Percentiles rank a stretch among this genome's conserved stretches.
Evolutionary conservation across 2,113 vertebrate genomes (phyloP).

Genomic region (Elgaria multicarinata): DNA sequence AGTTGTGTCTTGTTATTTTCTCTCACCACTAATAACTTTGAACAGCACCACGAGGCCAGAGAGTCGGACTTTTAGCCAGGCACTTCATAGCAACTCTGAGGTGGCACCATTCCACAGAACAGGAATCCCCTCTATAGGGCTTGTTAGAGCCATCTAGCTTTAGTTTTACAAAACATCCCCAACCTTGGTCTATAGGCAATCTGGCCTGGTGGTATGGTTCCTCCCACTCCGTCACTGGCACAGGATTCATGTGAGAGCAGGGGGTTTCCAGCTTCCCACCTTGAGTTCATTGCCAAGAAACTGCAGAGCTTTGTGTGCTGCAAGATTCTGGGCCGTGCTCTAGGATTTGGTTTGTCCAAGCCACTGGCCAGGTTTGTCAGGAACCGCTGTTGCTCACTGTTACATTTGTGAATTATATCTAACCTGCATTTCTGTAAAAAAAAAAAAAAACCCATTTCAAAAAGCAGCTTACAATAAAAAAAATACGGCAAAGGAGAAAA

Average conservation of each 20-base stretch:
- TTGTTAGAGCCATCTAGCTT: not conserved
- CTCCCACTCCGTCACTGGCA: not conserved
- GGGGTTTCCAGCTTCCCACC: not conserved
- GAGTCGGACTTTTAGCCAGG: not conserved
- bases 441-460: too few relatives aligned
- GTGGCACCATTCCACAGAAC: not conserved
- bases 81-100: not conserved
- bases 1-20: not conserved
- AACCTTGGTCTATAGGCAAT: not conserved
- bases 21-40: not conserved
- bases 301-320: not conserved
- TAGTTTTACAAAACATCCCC: not conserved
- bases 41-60: not conserved
- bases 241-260: not conserved
- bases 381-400: not conserved
- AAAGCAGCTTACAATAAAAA: not conserved
- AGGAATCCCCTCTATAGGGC: not conserved
- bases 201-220: not conserved
- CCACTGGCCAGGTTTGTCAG: not conserved
- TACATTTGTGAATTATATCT: not conserved
- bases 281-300: not conserved
- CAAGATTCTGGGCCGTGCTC: not conserved
- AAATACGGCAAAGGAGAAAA: not conserved
- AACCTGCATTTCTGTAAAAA: not conserved
- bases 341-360: not conserved